Conservation (phyloP, 2,113 vertebrate species). For the Oncorhynchus gorbuscha region DNA sequence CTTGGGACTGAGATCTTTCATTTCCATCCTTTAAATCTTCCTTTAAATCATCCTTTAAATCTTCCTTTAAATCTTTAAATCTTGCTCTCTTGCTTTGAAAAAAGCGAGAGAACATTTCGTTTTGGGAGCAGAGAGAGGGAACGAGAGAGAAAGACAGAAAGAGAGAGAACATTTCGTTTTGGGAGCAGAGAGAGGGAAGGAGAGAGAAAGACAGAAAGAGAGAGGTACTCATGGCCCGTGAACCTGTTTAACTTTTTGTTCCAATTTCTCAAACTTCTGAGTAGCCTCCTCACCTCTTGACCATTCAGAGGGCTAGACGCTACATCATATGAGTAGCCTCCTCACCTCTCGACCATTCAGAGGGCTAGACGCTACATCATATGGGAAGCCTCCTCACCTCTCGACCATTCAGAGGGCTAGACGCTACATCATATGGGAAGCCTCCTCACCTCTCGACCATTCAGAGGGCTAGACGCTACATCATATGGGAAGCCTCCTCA, state of each 20-base stretch:
- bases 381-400: slow-evolving; percentile 59
- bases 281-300: slow-evolving; percentile 56
- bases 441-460: slow-evolving; percentile 61
- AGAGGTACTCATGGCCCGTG: not conserved
- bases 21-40: too few relatives aligned
- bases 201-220: too few relatives aligned
- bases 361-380: too few relatives aligned
- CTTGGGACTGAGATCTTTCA: too few relatives aligned
- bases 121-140: slow-evolving; percentile 21
- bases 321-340: slow-evolving; percentile 67
- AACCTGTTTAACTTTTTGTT: too few relatives aligned
- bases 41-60: too few relatives aligned
- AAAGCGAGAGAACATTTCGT: slow-evolving; percentile 35
- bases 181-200: slow-evolving; percentile 8
- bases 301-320: slow-evolving; percentile 68
- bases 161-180: slow-evolving; percentile 40
- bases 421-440: too few relatives aligned
- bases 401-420: slow-evolving; percentile 59
- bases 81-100: slow-evolving; percentile 13
- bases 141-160: too few relatives aligned
- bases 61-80: too few relatives aligned
- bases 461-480: slow-evolving; percentile 59
- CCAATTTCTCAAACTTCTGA: slow-evolving; percentile 1
- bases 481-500: slow-evolving; percentile 50
- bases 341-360: slow-evolving; percentile 64